Evolutionary conservation across 2,888 invertebrate species (phyloP).

Genomic region (Tigriopus californicus): DNA sequence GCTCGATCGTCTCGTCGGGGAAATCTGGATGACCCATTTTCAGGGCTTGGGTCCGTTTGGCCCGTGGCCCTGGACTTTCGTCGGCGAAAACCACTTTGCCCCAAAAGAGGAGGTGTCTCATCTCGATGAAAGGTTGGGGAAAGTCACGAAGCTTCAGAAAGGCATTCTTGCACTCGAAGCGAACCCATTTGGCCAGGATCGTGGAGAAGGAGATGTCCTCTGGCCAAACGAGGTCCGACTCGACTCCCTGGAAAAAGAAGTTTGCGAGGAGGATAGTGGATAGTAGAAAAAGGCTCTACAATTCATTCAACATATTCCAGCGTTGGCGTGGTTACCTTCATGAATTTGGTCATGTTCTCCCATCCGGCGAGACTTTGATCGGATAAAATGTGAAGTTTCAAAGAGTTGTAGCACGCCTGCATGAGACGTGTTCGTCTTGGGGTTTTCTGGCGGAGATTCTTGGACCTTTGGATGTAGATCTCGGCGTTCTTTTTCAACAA

Average conservation of each 20-base stretch:
- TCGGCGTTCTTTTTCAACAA: slow-evolving; percentile 77
- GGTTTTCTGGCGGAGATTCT: slow-evolving; percentile 44
- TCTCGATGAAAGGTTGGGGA: slow-evolving; percentile 73
- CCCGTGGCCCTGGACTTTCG: slow-evolving; percentile 37
- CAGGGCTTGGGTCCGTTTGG: neutral
- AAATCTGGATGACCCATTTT: neutral
- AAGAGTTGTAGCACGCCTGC: slow-evolving; percentile 5
- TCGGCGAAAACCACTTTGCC: slow-evolving; percentile 81
- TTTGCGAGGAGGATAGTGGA: neutral
- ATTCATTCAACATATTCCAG: too few species aligned
- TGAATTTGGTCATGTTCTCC: neutral
- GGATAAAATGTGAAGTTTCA: slow-evolving; percentile 8
- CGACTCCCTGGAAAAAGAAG: neutral
- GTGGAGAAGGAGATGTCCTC: slow-evolving; percentile 68
- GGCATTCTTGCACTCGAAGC: slow-evolving; percentile 63
- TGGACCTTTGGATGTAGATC: slow-evolving; percentile 80
- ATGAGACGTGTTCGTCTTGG: slow-evolving; percentile 57
- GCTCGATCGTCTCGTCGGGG: neutral
- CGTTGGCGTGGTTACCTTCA: slow-evolving; percentile 4
- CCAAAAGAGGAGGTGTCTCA: slow-evolving; percentile 64
- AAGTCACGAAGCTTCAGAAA: slow-evolving; percentile 79
- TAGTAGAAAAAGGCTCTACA: too few species aligned
- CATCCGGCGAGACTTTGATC: neutral
- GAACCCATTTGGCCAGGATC: slow-evolving; percentile 76
- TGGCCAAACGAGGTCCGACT: slow-evolving; percentile 54